Evolutionary conservation across 23 tunicate species (phyloP), one percentile per base, ranked within the genome.

Genomic region (Botrylloides violaceus): DNA sequence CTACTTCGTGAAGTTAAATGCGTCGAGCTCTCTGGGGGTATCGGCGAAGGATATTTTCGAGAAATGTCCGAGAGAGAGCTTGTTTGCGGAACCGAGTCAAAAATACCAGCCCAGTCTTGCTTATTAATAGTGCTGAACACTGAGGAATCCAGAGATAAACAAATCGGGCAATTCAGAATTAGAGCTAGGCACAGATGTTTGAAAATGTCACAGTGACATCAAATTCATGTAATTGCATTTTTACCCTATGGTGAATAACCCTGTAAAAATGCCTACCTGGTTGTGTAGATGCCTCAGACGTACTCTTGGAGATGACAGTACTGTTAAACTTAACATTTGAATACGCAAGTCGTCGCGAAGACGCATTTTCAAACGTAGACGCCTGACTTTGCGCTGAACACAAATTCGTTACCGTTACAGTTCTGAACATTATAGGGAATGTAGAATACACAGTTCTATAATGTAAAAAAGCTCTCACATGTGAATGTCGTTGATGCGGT

Each of bases 1-100:
- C 85, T 55, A 43, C 81, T 86, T 29, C 94, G 49, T 30, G 94
- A 86, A 4, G 74, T 31, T n/a, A 85, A 38, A 36, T 63, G 31
- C 29, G 80, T 71, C 7, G 39, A 66, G 18, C 49, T 29, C 1
- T 25, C 18, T 4, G 74, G 19, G 19, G 57, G 26, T 5, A 48
- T 0, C 1, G 72, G 25, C 25, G 77, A 26, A 15, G 74, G 74
- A 24, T 36, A 68, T 68, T 63, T 63, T 34, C 33, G 53, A 9
- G 53, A 15, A 43, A 43, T 7, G 53, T 43, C 53, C 53, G 53
- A 43, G 12, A 43, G 12, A 15, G 53, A 9, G 53, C 12, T 7
- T 15, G 53, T 15, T 43, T 43, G 9, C 53, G 53, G 12, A 15
- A 15, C 53, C 12, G 53, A 7, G 15, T 43, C 53, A 15, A 43